Base-by-base conservation (phyloP, 1,140 invertebrate genomes). In the Sinonovacula constricta region DNA sequence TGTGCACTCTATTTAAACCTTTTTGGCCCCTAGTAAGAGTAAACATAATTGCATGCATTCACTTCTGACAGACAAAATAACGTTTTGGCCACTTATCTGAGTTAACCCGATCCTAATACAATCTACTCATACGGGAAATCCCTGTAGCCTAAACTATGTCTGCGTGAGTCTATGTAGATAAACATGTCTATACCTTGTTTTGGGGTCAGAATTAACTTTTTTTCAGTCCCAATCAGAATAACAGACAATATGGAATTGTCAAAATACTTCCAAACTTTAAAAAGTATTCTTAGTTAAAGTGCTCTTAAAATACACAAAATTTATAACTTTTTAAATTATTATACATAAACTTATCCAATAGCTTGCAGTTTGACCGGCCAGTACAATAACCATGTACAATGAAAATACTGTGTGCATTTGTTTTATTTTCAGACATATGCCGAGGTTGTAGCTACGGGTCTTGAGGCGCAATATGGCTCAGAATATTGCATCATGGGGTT, bases 401-500 rank as follows among this genome's bases (percentile, higher is more conserved):
- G 7, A 14, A 7, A 10, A 14, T 22, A 7, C 26, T 24, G 22
- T 57, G 12, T 57, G 26, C 12, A 12, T 7, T 12, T 57, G 22
- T 22, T 12, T 57, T 22, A 57, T 54, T 68, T 81, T 53, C 59
- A 85, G 85, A 78, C 65, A 51, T 53, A 81, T 49, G 31, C 60
- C 10, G 62, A 83, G 60, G 83, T 81, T 26, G 69, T 81, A 5
- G 49, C 57, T 14, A 77, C 63, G 3, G 80, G 67, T n/a, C 63
- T 79, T 1, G 31, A 7, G 12, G 26, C 39, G 28, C 34, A 75
- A 39, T 87, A 80, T 59, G 86, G 79, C 4, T 87, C 86, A 10
- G 56, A 62, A 14, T 79, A 85, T 67, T 87, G 86, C 60, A 69
- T 84, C 36, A 85, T 83, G 81, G 86, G 83, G 3, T 63, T 85